Evolutionary conservation across 64 coral and sea anemone species (phyloP), one percentile per base, ranked within the genome.

Genomic region (Montipora cactus): DNA sequence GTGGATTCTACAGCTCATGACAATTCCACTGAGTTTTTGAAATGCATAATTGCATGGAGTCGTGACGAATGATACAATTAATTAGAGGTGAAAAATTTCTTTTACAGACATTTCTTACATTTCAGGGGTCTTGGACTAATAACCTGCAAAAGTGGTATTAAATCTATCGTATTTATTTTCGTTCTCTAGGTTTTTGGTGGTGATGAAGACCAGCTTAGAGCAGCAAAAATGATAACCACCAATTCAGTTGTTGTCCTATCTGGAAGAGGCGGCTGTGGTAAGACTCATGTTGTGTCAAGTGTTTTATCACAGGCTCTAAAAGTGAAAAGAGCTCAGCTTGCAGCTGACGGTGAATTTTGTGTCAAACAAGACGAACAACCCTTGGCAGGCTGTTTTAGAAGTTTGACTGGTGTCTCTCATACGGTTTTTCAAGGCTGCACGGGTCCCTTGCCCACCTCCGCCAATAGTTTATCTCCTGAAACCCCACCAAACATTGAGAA

Each of bases 231-330:
- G 21, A 94, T 94, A 78, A 78, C 77, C 48, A 81, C 48, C 10
- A 75, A 23, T 47, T 78, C 87, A 23, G 92, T 94, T 22, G 87
- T 82, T 10, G 92, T 94, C 20, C 44, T 94, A 70, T 94, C 92
- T 22, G 92, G 92, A 45, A 94, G 79, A 61, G 92, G 92, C 71
- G 92, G 92, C 12, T 89, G 92, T 49, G 92, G 92, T 4, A 94
- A 94, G 55, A 94, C 92, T 7, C 71, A 89, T 77, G 92, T 94
- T 59, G 87, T 94, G 66, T 88, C 84, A 8, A 50, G 77, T 16
- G 71, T 94, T 9, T 64, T 94, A 8, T 87, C 91, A 18, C 62
- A 44, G 28, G 81, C 57, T 14, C 19, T 74, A 21, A 28, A 74
- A 74, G 18, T 74, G 19, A 74, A 74, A 9, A 74, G 55, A 61